Percentiles rank a stretch among this genome's conserved stretches.
phyloP scores from a whole-genome alignment of 2,888 invertebrate species.

The Drosophila cognata region DNA sequence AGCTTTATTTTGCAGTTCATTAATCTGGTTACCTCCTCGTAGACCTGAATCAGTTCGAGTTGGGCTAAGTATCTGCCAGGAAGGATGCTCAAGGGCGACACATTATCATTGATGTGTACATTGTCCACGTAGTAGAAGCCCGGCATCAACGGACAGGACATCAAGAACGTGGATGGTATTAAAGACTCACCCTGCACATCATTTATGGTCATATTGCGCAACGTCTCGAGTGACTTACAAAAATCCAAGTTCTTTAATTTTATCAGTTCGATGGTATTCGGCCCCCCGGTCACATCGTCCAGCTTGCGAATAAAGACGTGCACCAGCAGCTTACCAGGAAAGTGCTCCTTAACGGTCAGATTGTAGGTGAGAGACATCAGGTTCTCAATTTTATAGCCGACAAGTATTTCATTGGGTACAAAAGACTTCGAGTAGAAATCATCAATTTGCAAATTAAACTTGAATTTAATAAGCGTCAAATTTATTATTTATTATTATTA shows the following conservation, averaged over 20 bases:
- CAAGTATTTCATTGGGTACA: conserved; percentile 67
- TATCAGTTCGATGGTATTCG: conserved; percentile 43
- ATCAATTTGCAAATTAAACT: conserved; percentile 59
- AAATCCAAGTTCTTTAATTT: conserved; percentile 73
- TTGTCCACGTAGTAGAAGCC: conserved; percentile 74
- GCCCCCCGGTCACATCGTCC: conserved; percentile 46
- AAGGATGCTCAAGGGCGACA: conserved; percentile 53
- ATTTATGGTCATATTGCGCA: conserved; percentile 65
- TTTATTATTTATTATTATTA: neutral
- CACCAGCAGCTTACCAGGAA: conserved; percentile 76
- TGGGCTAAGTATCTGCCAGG: conserved; percentile 68
- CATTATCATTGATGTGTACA: conserved; percentile 28
- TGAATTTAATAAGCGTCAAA: neutral
- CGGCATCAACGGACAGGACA: conserved; percentile 72
- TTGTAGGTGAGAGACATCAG: conserved; percentile 60
- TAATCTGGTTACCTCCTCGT: conserved; percentile 73
- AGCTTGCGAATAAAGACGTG: conserved; percentile 68
- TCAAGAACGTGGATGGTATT: conserved; percentile 67
- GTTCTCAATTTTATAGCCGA: conserved; percentile 53
- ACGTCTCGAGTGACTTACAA: conserved; percentile 69
- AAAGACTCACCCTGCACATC: conserved; percentile 31
- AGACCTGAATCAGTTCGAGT: conserved; percentile 75
- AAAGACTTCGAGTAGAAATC: conserved; percentile 75
- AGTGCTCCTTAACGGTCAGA: conserved; percentile 60
- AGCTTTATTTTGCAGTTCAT: conserved; percentile 59